Evolutionary conservation across 2,113 vertebrate species (phyloP), one percentile per base, ranked within the genome.

Genomic region (Trogon surrucura): DNA sequence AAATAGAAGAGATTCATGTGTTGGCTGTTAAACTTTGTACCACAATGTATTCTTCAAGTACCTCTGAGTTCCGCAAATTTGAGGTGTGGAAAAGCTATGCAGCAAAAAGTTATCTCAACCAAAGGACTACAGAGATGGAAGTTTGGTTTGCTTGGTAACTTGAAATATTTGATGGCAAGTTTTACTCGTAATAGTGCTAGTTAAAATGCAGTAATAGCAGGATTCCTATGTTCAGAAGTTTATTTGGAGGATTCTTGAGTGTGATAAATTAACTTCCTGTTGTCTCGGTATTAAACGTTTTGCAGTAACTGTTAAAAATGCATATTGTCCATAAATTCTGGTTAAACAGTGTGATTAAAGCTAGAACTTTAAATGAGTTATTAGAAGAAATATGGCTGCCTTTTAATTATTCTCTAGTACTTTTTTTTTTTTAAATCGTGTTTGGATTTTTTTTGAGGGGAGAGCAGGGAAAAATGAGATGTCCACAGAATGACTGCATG

Each of bases 341-440:
- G 69, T 50, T 18, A 65, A 77, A 41, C 38, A 25, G 23, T 41
- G 5, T 50, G 27, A 14, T 73, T 67, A 50, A 79, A 60, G 12
- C 45, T 83, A 47, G 30, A 85, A 34, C 32, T 80, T 80, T 25
- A 84, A 38, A 20, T 36, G 6, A 90, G 17, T 64, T 80, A 10
- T 18, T 51, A 29, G 18, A 78, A 26, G 5, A 60, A 38, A 27
- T 16, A 85, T 5, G 5, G 7, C 30, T 69, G 5, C 41, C 27
- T 51, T 80, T 34, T 62, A 44, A 53, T 48, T 57, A 41, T 47
- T 85, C 17, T 2, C 29, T 25, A 56, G 14, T 73, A 70, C 13
- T 88, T 9, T 41, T 41, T 41, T 41, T 41, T 41, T 41, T n/a
- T n/a, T n/a, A 88, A 84, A 29, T 11, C 5, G 29, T 0, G 0